Evolutionary conservation across 2,113 vertebrate species (phyloP).

Genomic region (Ammospiza caudacuta): DNA sequence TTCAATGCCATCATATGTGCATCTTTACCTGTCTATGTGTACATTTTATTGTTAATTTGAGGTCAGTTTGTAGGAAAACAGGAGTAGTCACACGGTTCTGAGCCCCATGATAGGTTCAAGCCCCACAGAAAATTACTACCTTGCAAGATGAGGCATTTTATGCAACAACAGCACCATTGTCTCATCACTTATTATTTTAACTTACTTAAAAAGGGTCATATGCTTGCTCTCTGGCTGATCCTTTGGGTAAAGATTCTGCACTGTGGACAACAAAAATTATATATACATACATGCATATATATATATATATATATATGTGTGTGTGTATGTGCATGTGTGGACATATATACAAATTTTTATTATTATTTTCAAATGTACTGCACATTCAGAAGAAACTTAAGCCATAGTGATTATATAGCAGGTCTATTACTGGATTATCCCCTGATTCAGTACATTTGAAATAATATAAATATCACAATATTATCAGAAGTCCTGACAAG

Average conservation of each 20-base stretch:
- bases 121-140: background rate
- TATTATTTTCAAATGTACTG: background rate
- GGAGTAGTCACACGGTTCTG: background rate
- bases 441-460: background rate
- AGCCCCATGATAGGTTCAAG: background rate
- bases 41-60: background rate
- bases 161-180: background rate
- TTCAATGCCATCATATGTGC: background rate
- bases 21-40: background rate
- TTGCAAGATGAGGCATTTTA: background rate
- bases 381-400: background rate
- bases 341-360: background rate
- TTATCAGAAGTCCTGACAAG: background rate
- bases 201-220: background rate
- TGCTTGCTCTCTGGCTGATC: background rate
- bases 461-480: background rate
- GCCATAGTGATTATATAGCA: background rate
- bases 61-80: background rate
- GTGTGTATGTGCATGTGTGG: background rate
- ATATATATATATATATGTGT: rapidly evolving
- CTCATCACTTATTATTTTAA: background rate
- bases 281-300: too few relatives aligned
- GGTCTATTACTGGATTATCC: background rate
- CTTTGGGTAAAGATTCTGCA: background rate
- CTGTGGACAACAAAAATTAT: background rate